Conservation (phyloP, 2,888 invertebrate species). For the Caenorhabditis macrosperma region DNA sequence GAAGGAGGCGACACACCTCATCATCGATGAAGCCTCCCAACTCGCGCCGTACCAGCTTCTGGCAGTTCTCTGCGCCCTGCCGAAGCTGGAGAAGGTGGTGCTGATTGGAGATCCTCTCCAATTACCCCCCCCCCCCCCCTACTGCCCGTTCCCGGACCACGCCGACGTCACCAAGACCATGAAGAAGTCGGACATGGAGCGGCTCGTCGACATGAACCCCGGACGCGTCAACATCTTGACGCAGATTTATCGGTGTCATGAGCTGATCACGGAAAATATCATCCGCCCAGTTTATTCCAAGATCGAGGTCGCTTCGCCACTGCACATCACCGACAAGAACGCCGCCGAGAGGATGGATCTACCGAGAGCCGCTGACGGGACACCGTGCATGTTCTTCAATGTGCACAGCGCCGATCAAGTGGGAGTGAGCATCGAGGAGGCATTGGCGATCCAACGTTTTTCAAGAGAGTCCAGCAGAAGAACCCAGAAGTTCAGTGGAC, state of each 20-base stretch:
- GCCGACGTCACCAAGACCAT: neutral
- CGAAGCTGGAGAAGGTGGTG: neutral
- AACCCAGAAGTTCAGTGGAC: neutral
- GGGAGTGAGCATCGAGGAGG: neutral
- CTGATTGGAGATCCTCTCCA: neutral
- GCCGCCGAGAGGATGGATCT: neutral
- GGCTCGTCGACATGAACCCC: neutral
- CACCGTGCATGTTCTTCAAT: neutral
- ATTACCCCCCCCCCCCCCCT: neutral
- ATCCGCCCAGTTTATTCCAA: neutral
- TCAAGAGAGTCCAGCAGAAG: neutral
- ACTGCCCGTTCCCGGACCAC: neutral
- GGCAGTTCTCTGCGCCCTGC: neutral
- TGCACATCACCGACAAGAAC: neutral
- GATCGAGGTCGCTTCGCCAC: neutral
- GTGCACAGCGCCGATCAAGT: neutral
- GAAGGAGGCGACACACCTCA: neutral
- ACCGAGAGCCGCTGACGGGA: neutral
- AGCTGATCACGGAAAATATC: neutral
- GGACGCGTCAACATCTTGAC: neutral
- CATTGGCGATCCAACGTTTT: too few species aligned
- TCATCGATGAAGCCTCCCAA: neutral
- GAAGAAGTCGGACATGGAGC: neutral
- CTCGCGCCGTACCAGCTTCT: too few species aligned
- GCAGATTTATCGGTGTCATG: neutral